A percentile compares a stretch with the other conserved stretches of the same genome.
These are phyloP conservation scores for Misgurnus mizolepis DNA, from an alignment of 2,113 vertebrate genomes.

Conservation along the genomic window DNA sequence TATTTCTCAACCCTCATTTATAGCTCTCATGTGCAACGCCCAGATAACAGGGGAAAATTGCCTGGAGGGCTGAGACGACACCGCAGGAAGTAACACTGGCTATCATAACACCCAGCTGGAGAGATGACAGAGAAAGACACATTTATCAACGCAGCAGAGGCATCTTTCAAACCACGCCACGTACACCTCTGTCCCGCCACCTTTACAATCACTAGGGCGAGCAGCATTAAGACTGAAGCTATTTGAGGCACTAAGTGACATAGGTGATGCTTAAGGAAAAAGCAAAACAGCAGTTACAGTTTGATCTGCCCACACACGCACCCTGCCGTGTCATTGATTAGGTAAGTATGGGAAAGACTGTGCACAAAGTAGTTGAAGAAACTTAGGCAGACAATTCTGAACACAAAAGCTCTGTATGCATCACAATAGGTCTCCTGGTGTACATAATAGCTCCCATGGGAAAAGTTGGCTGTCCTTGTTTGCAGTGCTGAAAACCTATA, in stretches of 20 bases:
- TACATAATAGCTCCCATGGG: constrained; percentile 10
- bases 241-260: constrained; percentile 6
- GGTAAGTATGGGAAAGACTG: not conserved
- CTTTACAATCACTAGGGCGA: constrained; percentile 24
- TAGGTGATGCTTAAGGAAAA: constrained; percentile 7
- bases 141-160: constrained; percentile 59
- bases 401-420: not conserved
- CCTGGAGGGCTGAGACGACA: constrained; percentile 68
- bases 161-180: constrained; percentile 58
- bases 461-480: constrained; percentile 6
- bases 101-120: constrained; percentile 69
- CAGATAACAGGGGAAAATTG: constrained; percentile 69
- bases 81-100: constrained; percentile 68
- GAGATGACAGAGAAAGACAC: constrained; percentile 61
- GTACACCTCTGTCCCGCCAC: constrained; percentile 34
- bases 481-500: constrained; percentile 39
- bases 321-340: constrained; percentile 1
- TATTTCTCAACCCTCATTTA: constrained; percentile 60
- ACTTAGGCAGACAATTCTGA: not conserved
- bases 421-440: not conserved
- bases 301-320: not conserved
- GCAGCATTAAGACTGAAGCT: constrained; percentile 6
- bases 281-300: constrained; percentile 5
- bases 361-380: not conserved
- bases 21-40: constrained; percentile 63